Evolutionary conservation across 2,113 vertebrate species (phyloP).

Genomic region (Synodontis membranacea): DNA sequence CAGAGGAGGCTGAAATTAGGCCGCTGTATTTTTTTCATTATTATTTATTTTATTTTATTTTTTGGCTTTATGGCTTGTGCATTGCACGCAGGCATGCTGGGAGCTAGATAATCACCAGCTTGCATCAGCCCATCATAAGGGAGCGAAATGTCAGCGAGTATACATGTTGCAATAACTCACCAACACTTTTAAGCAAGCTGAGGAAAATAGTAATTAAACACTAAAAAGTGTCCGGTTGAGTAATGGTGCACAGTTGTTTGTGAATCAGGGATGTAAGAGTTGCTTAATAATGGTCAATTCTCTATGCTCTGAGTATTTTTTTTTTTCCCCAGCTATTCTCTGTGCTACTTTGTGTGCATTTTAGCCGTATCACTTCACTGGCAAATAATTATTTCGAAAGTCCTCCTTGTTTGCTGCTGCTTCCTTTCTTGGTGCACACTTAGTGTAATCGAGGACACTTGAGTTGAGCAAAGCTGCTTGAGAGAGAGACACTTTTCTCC

Average conservation of each 20-base stretch:
- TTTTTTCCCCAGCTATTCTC: background rate
- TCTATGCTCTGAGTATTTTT: slow-evolving; percentile 3
- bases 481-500: background rate
- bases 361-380: background rate
- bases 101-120: slow-evolving; percentile 46
- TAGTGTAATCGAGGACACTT: background rate
- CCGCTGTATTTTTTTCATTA: too few species aligned
- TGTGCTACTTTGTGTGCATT: background rate
- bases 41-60: background rate
- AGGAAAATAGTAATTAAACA: slow-evolving; percentile 44
- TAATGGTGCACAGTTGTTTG: slow-evolving; percentile 36
- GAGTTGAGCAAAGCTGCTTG: background rate
- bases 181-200: slow-evolving; percentile 46
- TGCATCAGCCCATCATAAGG: slow-evolving; percentile 49
- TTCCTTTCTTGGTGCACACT: background rate
- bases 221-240: slow-evolving; percentile 41
- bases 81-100: slow-evolving; percentile 31
- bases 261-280: slow-evolving; percentile 25
- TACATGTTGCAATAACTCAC: slow-evolving; percentile 49
- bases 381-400: slow-evolving; percentile 11
- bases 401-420: background rate
- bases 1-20: slow-evolving; percentile 29
- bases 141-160: slow-evolving; percentile 49
- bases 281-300: slow-evolving; percentile 42
- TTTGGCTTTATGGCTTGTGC: slow-evolving; percentile 11